These are phyloP conservation scores for Callimorpha dominula DNA, from an alignment of 2,888 invertebrate genomes.

Conservation along the genomic window DNA sequence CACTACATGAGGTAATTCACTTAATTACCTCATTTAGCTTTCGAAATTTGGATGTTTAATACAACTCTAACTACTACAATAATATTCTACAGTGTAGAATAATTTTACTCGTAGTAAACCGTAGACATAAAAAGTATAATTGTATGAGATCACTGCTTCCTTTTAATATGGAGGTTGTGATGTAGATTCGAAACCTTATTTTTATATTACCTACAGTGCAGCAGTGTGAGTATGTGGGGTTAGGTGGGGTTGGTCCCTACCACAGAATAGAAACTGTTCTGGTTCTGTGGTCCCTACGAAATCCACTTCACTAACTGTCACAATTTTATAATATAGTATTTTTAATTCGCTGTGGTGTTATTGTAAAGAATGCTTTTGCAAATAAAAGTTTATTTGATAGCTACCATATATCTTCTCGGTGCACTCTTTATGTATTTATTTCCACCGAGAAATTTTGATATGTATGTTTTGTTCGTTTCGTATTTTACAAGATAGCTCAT, in stretches of 20 bases:
- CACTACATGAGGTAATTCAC: too few relatives aligned
- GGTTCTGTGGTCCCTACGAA: slow-evolving; percentile 11
- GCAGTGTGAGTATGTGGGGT: too few relatives aligned
- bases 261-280: too few relatives aligned
- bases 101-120: too few relatives aligned
- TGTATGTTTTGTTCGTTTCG: slow-evolving; percentile 58
- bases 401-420: slow-evolving; percentile 71
- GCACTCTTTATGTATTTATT: slow-evolving; percentile 73
- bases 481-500: neutral
- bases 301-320: slow-evolving; percentile 23
- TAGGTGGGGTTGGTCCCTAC: too few relatives aligned
- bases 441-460: slow-evolving; percentile 78
- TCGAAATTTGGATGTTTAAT: too few relatives aligned
- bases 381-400: slow-evolving; percentile 76
- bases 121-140: too few relatives aligned
- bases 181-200: neutral
- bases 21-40: too few relatives aligned
- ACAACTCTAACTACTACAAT: too few relatives aligned
- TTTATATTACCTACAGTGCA: neutral
- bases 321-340: slow-evolving; percentile 26
- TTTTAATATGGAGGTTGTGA: neutral
- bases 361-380: slow-evolving; percentile 71
- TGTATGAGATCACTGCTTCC: too few relatives aligned
- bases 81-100: too few relatives aligned
- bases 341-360: slow-evolving; percentile 18